Evolutionary conservation across 2,113 vertebrate species (phyloP), one percentile per base, ranked within the genome.

Genomic region (Speoplatyrhinus poulsoni): DNA sequence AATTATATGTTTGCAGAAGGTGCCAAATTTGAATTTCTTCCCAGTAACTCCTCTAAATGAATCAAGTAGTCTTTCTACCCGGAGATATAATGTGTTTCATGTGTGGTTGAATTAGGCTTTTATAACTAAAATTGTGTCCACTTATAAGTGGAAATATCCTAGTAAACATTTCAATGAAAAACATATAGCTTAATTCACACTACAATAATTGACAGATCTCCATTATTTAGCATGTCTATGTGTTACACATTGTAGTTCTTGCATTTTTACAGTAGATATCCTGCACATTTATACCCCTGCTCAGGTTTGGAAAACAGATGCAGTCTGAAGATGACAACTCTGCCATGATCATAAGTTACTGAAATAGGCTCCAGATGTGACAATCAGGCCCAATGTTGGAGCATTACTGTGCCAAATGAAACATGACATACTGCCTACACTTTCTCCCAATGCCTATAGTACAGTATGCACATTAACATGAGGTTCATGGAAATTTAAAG

Each of bases 341-440:
- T 81, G 58, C 63, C 58, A 70, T 65, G 69, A 71, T 85, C 58
- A 70, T 70, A 76, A 83, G 62, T 46, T 80, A 46, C 47, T 63
- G n/a, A 81, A 87, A 91, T 65, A 3, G 16, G 6, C 67, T 87
- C 80, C 91, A 92, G 82, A 91, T 88, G 88, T 83, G 62, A 82
- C 71, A 62, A 78, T 87, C 75, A 75, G 65, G 26, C 66, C 67
- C 80, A 64, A 46, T 85, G 80, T 83, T 75, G 59, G 73, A 77
- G 70, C 47, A 77, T 36, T 56, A 80, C 63, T 46, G 70, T 70
- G 67, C 72, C 68, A 81, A 82, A 82, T 70, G 54, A 82, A 80
- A 85, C 67, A 81, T 67, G 67, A 63, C 59, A 57, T 47, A 66
- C 54, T 53, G 58, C 72, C 67, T 70, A 58, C 70, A 62, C 70